Evolutionary conservation across 1,140 invertebrate species (phyloP).

Genomic region (Caenorhabditis elegans): DNA sequence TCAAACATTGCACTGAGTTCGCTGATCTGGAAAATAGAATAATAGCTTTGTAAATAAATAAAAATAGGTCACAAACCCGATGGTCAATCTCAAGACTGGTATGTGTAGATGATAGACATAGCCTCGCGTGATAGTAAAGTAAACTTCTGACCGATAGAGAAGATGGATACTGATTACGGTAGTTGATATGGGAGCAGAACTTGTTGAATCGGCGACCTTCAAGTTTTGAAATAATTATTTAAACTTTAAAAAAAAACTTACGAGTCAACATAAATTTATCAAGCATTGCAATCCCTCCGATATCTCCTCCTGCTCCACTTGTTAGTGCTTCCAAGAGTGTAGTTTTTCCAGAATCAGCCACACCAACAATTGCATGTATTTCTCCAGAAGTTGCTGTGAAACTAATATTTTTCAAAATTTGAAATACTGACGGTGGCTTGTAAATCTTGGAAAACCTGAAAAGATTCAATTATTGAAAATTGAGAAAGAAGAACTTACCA

Average conservation of each 20-base stretch:
- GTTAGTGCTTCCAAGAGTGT: constrained; percentile 20
- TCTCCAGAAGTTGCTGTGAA: not conserved
- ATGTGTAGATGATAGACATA: not conserved
- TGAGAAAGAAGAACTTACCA: not conserved
- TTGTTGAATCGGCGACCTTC: constrained; percentile 14
- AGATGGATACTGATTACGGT: not conserved
- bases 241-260: not conserved
- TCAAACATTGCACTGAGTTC: constrained; percentile 5
- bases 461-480: not conserved
- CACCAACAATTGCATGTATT: constrained; percentile 7
- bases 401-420: constrained; percentile 9
- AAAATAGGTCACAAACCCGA: not conserved
- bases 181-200: not conserved
- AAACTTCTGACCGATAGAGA: not conserved
- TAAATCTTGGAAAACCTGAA: not conserved
- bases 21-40: constrained; percentile 22
- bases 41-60: not conserved
- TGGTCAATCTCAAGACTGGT: constrained; percentile 16
- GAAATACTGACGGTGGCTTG: not conserved
- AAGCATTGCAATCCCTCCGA: constrained; percentile 25
- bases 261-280: constrained; percentile 22
- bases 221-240: not conserved
- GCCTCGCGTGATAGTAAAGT: constrained; percentile 10
- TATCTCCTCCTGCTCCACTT: constrained; percentile 8
- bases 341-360: constrained; percentile 14